Evolutionary conservation across 1,140 invertebrate species (phyloP).

Genomic region (Zaprionus ornatus): DNA sequence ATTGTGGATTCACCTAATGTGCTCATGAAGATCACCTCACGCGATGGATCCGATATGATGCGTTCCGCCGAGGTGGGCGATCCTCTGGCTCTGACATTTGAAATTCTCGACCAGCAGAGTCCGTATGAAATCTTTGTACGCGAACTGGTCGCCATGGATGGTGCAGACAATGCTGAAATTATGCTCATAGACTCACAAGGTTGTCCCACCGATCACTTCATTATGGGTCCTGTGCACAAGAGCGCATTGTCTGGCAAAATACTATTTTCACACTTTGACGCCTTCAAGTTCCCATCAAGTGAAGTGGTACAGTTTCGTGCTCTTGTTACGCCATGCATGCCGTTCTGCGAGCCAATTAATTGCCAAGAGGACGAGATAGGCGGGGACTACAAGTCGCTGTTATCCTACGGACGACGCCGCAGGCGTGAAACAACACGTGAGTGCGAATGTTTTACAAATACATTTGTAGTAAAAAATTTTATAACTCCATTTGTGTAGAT

Average conservation of each 20-base stretch:
- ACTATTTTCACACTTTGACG: constrained; percentile 95
- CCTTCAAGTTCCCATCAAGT: constrained; percentile 97
- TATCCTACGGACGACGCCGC: constrained; percentile 89
- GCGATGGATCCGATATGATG: constrained; percentile 89
- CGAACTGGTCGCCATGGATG: constrained; percentile 96
- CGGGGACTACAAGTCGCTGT: constrained; percentile 90
- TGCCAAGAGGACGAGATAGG: constrained; percentile 92
- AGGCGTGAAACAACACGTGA: constrained; percentile 53
- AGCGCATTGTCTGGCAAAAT: constrained; percentile 92
- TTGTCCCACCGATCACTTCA: constrained; percentile 96
- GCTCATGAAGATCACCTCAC: constrained; percentile 95
- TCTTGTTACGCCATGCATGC: constrained; percentile 96
- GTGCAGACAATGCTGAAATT: constrained; percentile 95
- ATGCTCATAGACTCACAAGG: constrained; percentile 95
- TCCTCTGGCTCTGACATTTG: constrained; percentile 95
- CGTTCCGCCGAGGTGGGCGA: constrained; percentile 94
- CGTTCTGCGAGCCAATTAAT: constrained; percentile 94
- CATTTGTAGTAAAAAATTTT: background rate
- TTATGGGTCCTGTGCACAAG: constrained; percentile 95
- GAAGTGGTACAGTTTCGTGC: constrained; percentile 97
- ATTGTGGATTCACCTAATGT: constrained; percentile 97
- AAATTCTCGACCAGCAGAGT: constrained; percentile 95
- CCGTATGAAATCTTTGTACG: constrained; percentile 98
- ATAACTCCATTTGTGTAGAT: background rate
- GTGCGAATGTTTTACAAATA: constrained; percentile 5